A percentile compares a stretch with the other conserved stretches of the same genome.
Conservation (phyloP, 2,888 invertebrate genomes). For the Tachina fera region DNA sequence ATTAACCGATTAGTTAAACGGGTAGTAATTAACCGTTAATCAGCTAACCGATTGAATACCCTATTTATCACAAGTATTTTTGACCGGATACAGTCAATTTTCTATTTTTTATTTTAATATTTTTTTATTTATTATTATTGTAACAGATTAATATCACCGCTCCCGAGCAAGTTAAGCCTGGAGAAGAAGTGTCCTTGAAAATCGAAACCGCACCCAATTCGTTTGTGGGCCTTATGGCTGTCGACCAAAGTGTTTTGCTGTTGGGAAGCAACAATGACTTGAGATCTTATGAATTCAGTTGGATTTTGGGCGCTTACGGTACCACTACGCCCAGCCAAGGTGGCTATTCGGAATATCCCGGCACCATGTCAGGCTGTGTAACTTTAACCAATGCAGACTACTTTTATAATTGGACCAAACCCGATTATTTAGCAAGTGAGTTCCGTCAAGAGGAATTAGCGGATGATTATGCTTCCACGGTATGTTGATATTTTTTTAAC, state of each 20-base stretch:
- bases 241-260: conserved; percentile 91
- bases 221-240: conserved; percentile 92
- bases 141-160: conserved; percentile 86
- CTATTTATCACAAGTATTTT: too few species aligned
- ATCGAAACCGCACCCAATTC: conserved; percentile 94
- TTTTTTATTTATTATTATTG: too few species aligned
- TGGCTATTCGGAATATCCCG: conserved; percentile 80
- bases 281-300: conserved; percentile 84
- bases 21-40: too few species aligned
- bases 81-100: too few species aligned
- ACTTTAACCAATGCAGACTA: conserved; percentile 82
- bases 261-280: conserved; percentile 86
- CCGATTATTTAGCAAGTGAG: conserved; percentile 67
- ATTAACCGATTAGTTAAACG: too few species aligned
- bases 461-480: conserved; percentile 14
- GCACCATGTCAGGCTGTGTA: conserved; percentile 78
- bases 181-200: conserved; percentile 89
- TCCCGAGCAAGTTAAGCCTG: conserved; percentile 89
- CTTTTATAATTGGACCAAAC: conserved; percentile 78
- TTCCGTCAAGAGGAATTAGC: conserved; percentile 29
- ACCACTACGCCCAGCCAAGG: conserved; percentile 82
- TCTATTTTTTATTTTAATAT: too few species aligned
- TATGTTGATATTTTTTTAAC: conserved; percentile 41
- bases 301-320: conserved; percentile 87
- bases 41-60: too few species aligned